Base-by-base conservation (phyloP, 2,888 invertebrate species). In the Tenthredo mesomela region DNA sequence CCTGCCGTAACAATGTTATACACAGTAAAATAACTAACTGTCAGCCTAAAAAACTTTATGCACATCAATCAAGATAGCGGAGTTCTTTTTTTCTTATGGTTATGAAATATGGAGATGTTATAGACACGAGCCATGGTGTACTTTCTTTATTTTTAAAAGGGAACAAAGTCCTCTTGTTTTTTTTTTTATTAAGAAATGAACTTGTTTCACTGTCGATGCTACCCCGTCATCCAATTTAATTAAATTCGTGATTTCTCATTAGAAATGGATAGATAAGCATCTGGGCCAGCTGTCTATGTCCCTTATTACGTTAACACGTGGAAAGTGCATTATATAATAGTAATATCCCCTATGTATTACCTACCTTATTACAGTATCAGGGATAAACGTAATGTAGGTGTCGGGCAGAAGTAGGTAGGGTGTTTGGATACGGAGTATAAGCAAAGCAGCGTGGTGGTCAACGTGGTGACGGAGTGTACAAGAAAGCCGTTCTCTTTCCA, bases 401-500 rank as follows among this genome's bases (percentile, higher is more conserved):
- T 80, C 37, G 21, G 37, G n/a, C 40, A 7, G 15, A 43, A 43
- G 73, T 18, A 73, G 71, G 21, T 25, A 18, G 25, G 21, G 43
- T 50, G 37, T 80, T 33, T 15, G 40, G 61, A 40, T 61, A 80
- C 58, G 40, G 40, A 10, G 37, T 21, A 61, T 29, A 58, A 18
- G 33, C n/a, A 50, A 75, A 47, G n/a, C 29, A 80, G 18, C 50
- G 54, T 61, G 58, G 54, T 61, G 58, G 80, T 50, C 77, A 47
- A 21, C 25, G 25, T 43, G 4, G 25, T 10, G 40, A 82, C 65
- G 47, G 21, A 29, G 33, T 15, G 29, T 29, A 87, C 87, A 82
- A 86, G 86, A 88, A 85, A 88, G 88, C 89, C 90, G 91, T 90
- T 91, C 90, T 91, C 90, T 91, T 90, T 91, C 86, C 86, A 82